phyloP scores from a whole-genome alignment of 30 jellyfish, hydroid and myxozoan genomes.

The Aurelia aurita region DNA sequence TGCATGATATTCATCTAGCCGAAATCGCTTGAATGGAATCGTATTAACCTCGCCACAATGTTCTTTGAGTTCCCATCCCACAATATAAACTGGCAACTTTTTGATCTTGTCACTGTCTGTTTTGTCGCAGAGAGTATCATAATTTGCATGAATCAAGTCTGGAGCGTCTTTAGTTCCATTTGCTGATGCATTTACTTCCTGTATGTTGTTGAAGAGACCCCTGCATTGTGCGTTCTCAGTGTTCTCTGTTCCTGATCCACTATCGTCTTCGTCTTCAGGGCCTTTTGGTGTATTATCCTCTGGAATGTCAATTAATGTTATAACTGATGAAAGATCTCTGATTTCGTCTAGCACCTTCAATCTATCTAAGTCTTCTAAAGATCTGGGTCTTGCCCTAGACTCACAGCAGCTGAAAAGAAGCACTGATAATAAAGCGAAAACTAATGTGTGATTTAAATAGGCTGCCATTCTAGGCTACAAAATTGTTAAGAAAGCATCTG shows the following conservation, averaged over 20 bases:
- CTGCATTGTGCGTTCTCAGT: slow-evolving; percentile 3
- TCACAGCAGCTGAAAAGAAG: not conserved
- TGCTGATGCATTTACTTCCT: slow-evolving; percentile 31
- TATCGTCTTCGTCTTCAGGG: slow-evolving; percentile 70
- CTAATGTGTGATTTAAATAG: no score
- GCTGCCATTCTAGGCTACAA: no score
- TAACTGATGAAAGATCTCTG: slow-evolving; percentile 28
- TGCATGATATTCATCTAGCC: slow-evolving; percentile 35
- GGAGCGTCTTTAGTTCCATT: slow-evolving; percentile 28
- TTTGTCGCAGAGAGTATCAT: slow-evolving; percentile 44
- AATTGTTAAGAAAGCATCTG: no score
- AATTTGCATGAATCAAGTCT: slow-evolving; percentile 53
- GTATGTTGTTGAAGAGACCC: slow-evolving; percentile 8
- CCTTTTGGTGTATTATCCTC: slow-evolving; percentile 73
- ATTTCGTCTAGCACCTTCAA: slow-evolving; percentile 19
- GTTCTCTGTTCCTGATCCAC: slow-evolving; percentile 38
- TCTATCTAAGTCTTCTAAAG: slow-evolving; percentile 2
- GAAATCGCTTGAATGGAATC: slow-evolving; percentile 60
- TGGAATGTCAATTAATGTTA: slow-evolving; percentile 40
- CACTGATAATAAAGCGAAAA: not conserved
- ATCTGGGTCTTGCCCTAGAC: slow-evolving; percentile 47
- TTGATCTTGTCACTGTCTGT: slow-evolving; percentile 34
- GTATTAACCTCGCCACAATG: slow-evolving; percentile 49
- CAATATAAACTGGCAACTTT: slow-evolving; percentile 61
- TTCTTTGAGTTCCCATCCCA: slow-evolving; percentile 68